A percentile compares a stretch with the other conserved stretches of the same genome.
Evolutionary conservation across 2,113 vertebrate species (phyloP).

Genomic region (Sturnira hondurensis): DNA sequence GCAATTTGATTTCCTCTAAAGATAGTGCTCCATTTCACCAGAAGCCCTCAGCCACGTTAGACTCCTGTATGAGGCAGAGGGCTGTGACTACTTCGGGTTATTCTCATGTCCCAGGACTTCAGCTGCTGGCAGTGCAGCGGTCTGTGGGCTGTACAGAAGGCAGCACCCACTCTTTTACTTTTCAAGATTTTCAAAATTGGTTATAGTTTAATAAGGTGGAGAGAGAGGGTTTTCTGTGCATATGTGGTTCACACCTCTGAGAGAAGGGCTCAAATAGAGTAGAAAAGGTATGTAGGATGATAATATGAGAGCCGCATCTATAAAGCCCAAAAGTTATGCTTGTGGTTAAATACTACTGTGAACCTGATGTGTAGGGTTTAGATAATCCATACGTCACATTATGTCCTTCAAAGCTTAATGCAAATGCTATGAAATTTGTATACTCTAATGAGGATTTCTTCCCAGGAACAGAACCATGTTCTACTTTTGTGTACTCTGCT

Average conservation of each 20-base stretch:
- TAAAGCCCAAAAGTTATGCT: background rate
- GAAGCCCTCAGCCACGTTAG: background rate
- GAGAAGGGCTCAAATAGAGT: background rate
- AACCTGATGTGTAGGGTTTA: background rate
- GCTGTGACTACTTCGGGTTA: background rate
- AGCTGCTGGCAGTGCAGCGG: background rate
- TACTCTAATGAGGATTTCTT: background rate
- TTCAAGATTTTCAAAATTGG: slow-evolving; percentile 11
- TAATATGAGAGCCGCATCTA: background rate
- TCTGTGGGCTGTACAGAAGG: background rate
- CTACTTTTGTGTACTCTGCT: background rate
- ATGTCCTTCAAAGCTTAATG: background rate
- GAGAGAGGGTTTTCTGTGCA: background rate
- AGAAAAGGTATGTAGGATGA: background rate
- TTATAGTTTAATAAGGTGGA: background rate
- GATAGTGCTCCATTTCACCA: background rate
- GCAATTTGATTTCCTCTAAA: background rate
- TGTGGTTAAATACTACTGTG: background rate
- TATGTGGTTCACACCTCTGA: background rate
- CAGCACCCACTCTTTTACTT: background rate
- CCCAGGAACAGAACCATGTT: background rate
- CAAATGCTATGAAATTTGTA: background rate
- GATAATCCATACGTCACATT: background rate
- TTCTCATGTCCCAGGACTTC: background rate
- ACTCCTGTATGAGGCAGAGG: background rate